A percentile compares a stretch with the other conserved stretches of the same genome.
Evolutionary conservation across 2,888 invertebrate genomes (phyloP).

Genomic region (Heterodera filipjevi): DNA sequence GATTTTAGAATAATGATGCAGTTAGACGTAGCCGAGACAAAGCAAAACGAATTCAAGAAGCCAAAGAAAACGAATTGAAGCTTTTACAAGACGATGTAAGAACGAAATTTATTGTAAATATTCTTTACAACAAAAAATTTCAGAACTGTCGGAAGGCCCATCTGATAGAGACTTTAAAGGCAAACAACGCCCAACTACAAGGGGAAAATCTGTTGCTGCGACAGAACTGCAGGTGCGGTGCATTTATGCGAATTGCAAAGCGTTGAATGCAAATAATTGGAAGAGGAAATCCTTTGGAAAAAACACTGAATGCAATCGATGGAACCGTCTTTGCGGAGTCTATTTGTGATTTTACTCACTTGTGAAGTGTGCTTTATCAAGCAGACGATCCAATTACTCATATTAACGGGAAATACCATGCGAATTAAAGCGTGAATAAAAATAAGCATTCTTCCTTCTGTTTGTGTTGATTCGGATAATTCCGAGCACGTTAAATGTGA

Average conservation of each 20-base stretch:
- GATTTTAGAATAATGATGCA: constrained; percentile 46
- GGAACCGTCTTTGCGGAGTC: neutral
- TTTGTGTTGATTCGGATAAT: neutral
- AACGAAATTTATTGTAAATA: too few relatives aligned
- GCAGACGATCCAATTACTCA: neutral
- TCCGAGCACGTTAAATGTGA: too few relatives aligned
- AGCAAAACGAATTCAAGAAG: constrained; percentile 45
- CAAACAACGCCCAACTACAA: constrained; percentile 12
- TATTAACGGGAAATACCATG: neutral
- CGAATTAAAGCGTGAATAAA: neutral
- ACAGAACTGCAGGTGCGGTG: constrained; percentile 26
- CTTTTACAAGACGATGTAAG: constrained; percentile 38
- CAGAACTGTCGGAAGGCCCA: constrained; percentile 18
- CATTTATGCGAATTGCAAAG: neutral
- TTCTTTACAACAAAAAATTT: too few relatives aligned
- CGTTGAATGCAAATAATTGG: neutral
- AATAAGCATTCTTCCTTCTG: neutral
- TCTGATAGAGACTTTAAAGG: constrained; percentile 13
- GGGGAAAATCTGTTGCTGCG: constrained; percentile 16
- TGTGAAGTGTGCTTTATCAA: constrained; percentile 2
- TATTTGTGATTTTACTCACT: constrained; percentile 9
- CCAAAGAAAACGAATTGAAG: constrained; percentile 41
- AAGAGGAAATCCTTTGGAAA: neutral
- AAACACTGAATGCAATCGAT: neutral
- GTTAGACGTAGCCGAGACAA: constrained; percentile 46